Evolutionary conservation across 2,888 invertebrate species (phyloP).

Genomic region (Celastrina argiolus): DNA sequence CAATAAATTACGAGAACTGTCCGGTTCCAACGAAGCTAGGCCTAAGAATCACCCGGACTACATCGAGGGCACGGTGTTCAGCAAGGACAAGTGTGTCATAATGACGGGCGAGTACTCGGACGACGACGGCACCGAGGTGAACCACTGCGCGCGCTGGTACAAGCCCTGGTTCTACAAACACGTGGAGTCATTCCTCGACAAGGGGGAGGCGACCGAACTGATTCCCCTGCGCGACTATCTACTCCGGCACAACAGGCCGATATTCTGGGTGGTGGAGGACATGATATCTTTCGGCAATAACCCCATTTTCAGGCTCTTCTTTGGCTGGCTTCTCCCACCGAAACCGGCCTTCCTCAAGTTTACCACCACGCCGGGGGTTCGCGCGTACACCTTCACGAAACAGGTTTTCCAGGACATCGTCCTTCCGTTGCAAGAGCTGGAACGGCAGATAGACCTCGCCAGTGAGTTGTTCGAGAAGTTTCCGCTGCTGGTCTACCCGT

Average conservation of each 20-base stretch:
- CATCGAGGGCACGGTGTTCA: slow-evolving; percentile 82
- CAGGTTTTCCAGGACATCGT: slow-evolving; percentile 86
- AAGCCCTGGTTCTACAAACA: slow-evolving; percentile 86
- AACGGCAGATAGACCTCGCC: slow-evolving; percentile 79
- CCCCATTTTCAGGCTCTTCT: slow-evolving; percentile 76
- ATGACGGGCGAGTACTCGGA: slow-evolving; percentile 82
- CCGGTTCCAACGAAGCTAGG: slow-evolving; percentile 72
- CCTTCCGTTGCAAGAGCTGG: slow-evolving; percentile 80
- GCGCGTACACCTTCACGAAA: slow-evolving; percentile 83
- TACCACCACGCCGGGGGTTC: slow-evolving; percentile 82
- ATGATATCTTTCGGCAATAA: slow-evolving; percentile 85
- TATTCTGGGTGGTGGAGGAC: slow-evolving; percentile 85
- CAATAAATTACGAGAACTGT: slow-evolving; percentile 76
- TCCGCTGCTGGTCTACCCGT: slow-evolving; percentile 83
- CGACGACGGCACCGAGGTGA: slow-evolving; percentile 72
- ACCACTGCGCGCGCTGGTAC: slow-evolving; percentile 80
- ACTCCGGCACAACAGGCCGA: slow-evolving; percentile 81
- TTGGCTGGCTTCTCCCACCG: slow-evolving; percentile 83
- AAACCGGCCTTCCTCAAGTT: slow-evolving; percentile 85
- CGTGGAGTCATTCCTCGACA: slow-evolving; percentile 75
- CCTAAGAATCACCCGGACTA: slow-evolving; percentile 76
- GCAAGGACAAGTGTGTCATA: slow-evolving; percentile 79
- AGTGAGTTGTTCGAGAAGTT: slow-evolving; percentile 81
- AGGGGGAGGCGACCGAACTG: slow-evolving; percentile 75
- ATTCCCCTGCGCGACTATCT: slow-evolving; percentile 82